A percentile compares a stretch with the other conserved stretches of the same genome.
Conservation (phyloP, 2,113 vertebrate species). For the Amphiprion ocellaris region DNA sequence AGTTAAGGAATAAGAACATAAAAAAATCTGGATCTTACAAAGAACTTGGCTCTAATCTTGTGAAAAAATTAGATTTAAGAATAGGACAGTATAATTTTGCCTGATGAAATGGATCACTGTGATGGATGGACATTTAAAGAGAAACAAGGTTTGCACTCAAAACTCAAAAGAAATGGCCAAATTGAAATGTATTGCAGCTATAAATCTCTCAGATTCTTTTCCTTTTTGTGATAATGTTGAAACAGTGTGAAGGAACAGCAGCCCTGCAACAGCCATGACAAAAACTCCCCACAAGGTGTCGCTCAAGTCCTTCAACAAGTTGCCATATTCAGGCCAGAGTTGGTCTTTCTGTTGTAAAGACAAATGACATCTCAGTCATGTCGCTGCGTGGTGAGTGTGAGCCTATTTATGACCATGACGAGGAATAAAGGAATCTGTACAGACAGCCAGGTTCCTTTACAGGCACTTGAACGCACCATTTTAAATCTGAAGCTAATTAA, state of each 20-base stretch:
- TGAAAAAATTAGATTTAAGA: no score
- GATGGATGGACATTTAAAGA: no score
- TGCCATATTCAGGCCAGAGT: neutral
- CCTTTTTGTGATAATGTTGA: neutral
- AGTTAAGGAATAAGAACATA: no score
- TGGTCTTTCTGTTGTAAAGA: constrained; percentile 1
- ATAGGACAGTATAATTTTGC: no score
- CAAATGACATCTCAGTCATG: constrained; percentile 55
- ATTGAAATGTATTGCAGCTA: neutral
- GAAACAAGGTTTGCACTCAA: no score
- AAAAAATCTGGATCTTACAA: no score
- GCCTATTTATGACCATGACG: constrained; percentile 36
- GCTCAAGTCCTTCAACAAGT: constrained; percentile 1
- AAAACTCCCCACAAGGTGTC: constrained; percentile 67
- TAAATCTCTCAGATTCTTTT: neutral
- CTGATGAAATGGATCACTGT: no score
- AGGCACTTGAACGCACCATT: neutral
- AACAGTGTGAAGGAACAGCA: neutral
- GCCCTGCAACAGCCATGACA: constrained; percentile 4
- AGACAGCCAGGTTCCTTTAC: neutral
- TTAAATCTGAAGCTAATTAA: no score
- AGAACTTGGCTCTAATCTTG: no score
- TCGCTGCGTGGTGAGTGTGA: constrained; percentile 14
- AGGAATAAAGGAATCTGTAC: neutral
- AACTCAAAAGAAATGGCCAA: no score